These are phyloP conservation scores for Chamaea fasciata DNA, from an alignment of 2,113 vertebrate species.

Conservation along the genomic window DNA sequence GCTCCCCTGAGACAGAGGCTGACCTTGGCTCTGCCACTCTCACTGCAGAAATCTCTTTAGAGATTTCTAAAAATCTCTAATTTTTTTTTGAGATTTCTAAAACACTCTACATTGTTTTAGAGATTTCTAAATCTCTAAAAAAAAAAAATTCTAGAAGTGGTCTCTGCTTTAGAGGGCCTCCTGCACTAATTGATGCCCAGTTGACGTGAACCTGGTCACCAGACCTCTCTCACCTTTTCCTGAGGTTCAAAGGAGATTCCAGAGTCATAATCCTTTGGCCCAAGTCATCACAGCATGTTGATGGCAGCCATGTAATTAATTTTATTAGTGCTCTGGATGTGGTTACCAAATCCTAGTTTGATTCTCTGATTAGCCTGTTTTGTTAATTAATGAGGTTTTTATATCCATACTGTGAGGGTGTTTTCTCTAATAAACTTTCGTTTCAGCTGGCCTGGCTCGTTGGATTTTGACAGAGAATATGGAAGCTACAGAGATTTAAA, in stretches of 20 bases:
- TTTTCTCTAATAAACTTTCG: not conserved
- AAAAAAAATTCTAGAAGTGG: too few species aligned
- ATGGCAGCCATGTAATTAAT: not conserved
- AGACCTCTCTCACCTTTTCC: not conserved
- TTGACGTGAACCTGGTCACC: rapidly evolving
- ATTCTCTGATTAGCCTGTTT: not conserved
- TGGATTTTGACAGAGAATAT: not conserved
- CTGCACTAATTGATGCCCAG: not conserved
- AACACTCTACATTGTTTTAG: not conserved
- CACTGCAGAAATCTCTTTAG: not conserved
- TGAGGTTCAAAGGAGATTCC: not conserved
- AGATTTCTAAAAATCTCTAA: not conserved
- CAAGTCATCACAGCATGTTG: not conserved
- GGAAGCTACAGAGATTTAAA: not conserved
- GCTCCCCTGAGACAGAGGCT: not conserved
- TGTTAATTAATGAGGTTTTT: conserved; percentile 12
- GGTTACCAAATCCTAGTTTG: not conserved
- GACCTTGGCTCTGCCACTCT: not conserved
- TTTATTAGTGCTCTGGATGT: not conserved
- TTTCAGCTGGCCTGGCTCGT: not conserved
- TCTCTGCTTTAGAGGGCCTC: not conserved
- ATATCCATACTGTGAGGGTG: not conserved
- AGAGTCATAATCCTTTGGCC: not conserved
- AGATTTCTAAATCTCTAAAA: not conserved
- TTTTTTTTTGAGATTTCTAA: not conserved